phyloP scores from a whole-genome alignment of 2,113 vertebrate species.

The Charadrius vociferus region DNA sequence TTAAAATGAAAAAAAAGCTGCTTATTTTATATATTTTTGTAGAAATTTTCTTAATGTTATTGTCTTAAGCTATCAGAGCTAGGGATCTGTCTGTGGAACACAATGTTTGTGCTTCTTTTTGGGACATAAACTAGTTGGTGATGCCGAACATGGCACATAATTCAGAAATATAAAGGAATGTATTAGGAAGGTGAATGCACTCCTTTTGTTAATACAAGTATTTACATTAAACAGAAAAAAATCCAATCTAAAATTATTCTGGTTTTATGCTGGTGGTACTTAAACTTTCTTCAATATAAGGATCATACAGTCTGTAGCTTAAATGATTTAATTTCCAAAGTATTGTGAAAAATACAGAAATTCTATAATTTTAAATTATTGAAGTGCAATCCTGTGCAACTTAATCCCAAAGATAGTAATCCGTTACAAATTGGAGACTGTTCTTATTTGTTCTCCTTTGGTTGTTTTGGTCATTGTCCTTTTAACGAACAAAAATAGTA shows the following conservation, averaged over 20 bases:
- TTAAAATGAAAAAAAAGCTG: constrained; percentile 77
- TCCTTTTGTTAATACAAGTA: background rate
- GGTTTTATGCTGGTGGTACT: background rate
- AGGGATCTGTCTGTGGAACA: background rate
- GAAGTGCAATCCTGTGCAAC: background rate
- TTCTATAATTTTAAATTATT: background rate
- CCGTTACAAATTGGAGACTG: background rate
- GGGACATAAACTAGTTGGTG: background rate
- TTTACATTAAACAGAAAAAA: background rate
- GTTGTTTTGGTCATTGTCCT: background rate
- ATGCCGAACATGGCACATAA: background rate
- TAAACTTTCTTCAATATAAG: background rate
- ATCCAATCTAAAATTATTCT: background rate
- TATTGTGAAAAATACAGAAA: background rate
- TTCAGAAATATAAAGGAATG: background rate
- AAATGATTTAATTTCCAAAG: background rate
- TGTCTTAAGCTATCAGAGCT: constrained; percentile 58
- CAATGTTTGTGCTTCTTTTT: background rate
- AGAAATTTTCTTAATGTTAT: constrained; percentile 70
- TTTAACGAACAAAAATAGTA: background rate
- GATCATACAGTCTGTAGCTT: background rate
- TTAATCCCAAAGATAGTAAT: background rate
- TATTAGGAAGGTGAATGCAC: background rate
- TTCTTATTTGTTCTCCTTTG: background rate
- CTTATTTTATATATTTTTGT: constrained; percentile 76